phyloP scores from a whole-genome alignment of 2,113 vertebrate species.

The Daubentonia madagascariensis region DNA sequence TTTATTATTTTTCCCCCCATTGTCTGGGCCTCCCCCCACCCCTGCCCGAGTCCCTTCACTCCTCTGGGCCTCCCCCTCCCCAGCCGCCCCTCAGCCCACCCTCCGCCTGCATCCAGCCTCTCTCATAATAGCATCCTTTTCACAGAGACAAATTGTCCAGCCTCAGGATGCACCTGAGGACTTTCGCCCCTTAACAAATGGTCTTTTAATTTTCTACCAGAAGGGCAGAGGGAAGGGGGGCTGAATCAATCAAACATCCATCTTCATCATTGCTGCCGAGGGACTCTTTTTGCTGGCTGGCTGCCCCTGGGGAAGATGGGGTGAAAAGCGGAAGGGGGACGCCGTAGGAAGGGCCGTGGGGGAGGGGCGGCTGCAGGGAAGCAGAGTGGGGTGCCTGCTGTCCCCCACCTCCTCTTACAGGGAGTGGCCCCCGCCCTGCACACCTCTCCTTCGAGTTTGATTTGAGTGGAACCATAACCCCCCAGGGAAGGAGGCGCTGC shows the following conservation, averaged over 20 bases:
- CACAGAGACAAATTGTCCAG: constrained; percentile 91
- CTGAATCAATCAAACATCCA: constrained; percentile 90
- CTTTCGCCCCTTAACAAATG: constrained; percentile 91
- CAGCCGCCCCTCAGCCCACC: constrained; percentile 69
- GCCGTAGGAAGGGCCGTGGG: neutral
- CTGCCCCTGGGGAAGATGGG: constrained; percentile 85
- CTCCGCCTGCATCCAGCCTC: constrained; percentile 85
- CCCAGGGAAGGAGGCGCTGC: fast-evolving
- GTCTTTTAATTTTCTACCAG: constrained; percentile 92
- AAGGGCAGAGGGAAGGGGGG: constrained; percentile 85
- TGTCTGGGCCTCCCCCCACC: constrained; percentile 74
- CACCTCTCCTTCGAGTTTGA: neutral
- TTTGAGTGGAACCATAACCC: neutral
- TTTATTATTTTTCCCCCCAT: constrained; percentile 56
- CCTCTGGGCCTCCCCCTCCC: constrained; percentile 73
- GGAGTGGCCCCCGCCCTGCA: fast-evolving
- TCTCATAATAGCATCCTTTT: constrained; percentile 90
- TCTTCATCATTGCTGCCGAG: constrained; percentile 89
- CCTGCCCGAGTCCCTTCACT: constrained; percentile 50
- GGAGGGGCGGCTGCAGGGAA: neutral
- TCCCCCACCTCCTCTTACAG: fast-evolving
- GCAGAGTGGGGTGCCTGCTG: neutral
- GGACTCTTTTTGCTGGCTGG: constrained; percentile 87
- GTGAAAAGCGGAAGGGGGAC: constrained; percentile 79
- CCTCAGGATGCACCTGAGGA: constrained; percentile 89